Conservation (phyloP, 2,888 invertebrate genomes). For the Celastrina argiolus region DNA sequence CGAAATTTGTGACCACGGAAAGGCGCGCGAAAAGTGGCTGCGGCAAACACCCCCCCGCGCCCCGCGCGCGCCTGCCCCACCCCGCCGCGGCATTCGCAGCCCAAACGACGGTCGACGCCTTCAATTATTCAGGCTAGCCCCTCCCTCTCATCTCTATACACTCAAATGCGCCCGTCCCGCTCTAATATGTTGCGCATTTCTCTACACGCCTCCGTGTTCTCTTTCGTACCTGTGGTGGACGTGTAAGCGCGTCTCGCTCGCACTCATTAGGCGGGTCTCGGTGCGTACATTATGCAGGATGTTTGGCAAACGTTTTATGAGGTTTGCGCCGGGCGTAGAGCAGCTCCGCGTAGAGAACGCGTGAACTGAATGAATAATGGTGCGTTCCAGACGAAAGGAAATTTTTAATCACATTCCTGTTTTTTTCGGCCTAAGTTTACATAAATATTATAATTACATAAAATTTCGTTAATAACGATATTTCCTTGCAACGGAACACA, state of each 20-base stretch:
- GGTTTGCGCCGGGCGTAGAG: slow-evolving; percentile 63
- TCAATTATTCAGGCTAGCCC: slow-evolving; percentile 69
- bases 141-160: slow-evolving; percentile 45
- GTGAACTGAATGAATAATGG: too few relatives aligned
- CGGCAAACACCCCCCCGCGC: slow-evolving; percentile 37
- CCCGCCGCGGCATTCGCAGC: slow-evolving; percentile 50
- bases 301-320: slow-evolving; percentile 67
- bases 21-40: slow-evolving; percentile 59
- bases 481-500: too few relatives aligned
- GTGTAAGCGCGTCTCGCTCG: slow-evolving; percentile 40
- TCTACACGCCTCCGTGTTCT: slow-evolving; percentile 36
- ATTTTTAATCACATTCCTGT: too few relatives aligned
- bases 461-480: too few relatives aligned
- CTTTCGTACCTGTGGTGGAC: slow-evolving; percentile 28
- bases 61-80: slow-evolving; percentile 33
- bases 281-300: slow-evolving; percentile 64
- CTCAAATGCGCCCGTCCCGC: slow-evolving; percentile 41
- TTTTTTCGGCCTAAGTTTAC: too few relatives aligned
- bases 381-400: too few relatives aligned
- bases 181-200: slow-evolving; percentile 47
- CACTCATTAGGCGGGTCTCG: slow-evolving; percentile 60
- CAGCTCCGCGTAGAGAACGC: slow-evolving; percentile 43
- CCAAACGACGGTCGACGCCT: slow-evolving; percentile 66
- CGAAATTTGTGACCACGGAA: slow-evolving; percentile 65
- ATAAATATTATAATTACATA: too few relatives aligned